Percentiles rank a stretch among this genome's conserved stretches.
Conservation (phyloP, 2,888 invertebrate genomes). For the Apodemia duryi region DNA sequence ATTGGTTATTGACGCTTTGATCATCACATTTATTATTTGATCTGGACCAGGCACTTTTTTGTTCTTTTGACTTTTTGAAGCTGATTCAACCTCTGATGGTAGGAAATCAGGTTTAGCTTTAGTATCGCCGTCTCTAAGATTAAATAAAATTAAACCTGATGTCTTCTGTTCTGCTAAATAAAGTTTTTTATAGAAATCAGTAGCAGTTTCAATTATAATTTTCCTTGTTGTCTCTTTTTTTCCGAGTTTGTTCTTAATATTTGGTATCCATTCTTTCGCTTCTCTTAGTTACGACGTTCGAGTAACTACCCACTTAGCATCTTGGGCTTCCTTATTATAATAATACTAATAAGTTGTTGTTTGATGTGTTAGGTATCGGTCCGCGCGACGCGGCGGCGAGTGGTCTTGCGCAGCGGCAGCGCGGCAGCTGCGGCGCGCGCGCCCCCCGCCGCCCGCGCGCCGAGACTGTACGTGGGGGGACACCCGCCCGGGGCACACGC, state of each 20-base stretch:
- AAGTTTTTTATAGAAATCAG: too few relatives aligned
- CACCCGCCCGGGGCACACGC: slow-evolving; percentile 50
- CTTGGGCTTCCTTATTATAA: neutral
- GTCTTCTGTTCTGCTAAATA: neutral
- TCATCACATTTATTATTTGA: neutral
- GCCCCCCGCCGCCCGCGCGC: slow-evolving; percentile 63
- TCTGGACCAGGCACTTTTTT: slow-evolving; percentile 3
- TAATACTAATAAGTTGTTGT: neutral
- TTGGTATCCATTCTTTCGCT: too few relatives aligned
- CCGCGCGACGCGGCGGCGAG: slow-evolving; percentile 80
- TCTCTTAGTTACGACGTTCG: too few relatives aligned
- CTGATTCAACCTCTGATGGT: slow-evolving; percentile 13
- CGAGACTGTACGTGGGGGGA: slow-evolving; percentile 90
- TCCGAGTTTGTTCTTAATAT: too few relatives aligned
- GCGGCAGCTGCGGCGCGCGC: slow-evolving; percentile 77
- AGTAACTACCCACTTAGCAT: too few relatives aligned
- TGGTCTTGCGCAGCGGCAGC: slow-evolving; percentile 76
- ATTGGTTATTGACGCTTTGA: too few relatives aligned
- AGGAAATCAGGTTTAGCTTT: neutral
- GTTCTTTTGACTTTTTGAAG: neutral
- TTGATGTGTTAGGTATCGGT: slow-evolving; percentile 84
- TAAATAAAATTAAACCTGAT: neutral
- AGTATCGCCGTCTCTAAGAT: neutral
- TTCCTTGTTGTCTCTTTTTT: too few relatives aligned
- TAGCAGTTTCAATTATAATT: too few relatives aligned